Conservation (phyloP, 2,797 vertebrate species). For the Muscicapa comitata region DNA sequence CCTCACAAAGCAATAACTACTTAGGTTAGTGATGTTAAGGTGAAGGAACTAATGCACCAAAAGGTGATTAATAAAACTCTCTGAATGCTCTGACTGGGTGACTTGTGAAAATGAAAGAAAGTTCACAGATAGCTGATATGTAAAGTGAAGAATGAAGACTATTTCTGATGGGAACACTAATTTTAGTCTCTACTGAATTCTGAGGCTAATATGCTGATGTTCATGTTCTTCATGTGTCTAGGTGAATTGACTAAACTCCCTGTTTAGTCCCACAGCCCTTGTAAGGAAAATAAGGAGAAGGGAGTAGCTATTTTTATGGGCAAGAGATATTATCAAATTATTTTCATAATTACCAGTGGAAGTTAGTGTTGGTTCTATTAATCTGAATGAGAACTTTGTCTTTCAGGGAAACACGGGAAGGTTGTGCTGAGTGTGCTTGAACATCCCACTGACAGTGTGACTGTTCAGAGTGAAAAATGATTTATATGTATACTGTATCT, state of each 20-base stretch:
- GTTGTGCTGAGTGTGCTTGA: neutral
- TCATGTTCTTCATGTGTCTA: neutral
- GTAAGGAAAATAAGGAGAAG: neutral
- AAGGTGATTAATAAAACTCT: neutral
- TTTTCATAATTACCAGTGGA: neutral
- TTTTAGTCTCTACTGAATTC: neutral
- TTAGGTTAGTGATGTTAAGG: neutral
- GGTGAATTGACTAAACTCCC: neutral
- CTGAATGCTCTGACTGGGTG: neutral
- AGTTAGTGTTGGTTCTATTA: neutral
- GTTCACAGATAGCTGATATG: neutral
- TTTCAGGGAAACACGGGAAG: neutral
- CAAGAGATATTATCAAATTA: neutral
- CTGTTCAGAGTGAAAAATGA: neutral
- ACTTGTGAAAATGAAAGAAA: neutral
- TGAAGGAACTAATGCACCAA: neutral
- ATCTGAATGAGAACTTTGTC: neutral
- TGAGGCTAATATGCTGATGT: neutral
- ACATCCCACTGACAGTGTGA: neutral
- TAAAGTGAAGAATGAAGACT: neutral
- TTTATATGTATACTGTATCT: neutral
- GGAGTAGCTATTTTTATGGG: neutral
- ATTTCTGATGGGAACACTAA: neutral
- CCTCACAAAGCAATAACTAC: neutral
- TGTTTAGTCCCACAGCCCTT: neutral